Base-by-base conservation (phyloP, 2,113 vertebrate species). In the Puma concolor region DNA sequence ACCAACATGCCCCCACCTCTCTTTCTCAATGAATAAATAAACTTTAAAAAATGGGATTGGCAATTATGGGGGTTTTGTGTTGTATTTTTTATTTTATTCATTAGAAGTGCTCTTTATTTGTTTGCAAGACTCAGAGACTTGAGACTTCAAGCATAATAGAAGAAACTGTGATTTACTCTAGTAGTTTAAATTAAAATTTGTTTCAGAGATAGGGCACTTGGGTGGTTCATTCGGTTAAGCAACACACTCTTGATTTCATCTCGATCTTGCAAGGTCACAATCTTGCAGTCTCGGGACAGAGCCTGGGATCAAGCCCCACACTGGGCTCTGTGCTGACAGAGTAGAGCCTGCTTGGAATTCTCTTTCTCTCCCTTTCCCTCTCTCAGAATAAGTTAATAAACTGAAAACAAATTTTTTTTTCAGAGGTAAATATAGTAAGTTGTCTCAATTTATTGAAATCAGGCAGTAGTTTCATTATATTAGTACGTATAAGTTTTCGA, bases 81-180 rank as follows among this genome's bases (percentile, higher is more conserved):
- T 76, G 25, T 72, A 54, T 66, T 63, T 94, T 87, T 92, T 57
- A 57, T 38, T 87, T 85, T n/a, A 52, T 97, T 88, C 38, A 72
- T 63, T 44, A 87, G 44, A 91, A 63, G 1, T 3, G 67, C 0
- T 82, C 25, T 69, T 85, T 79, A 52, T 88, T 95, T 71, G 33
- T 93, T 72, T 89, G 29, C 6, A 91, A 90, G 79, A 71, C 21
- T 44, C 44, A 97, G 38, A 95, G 44, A n/a, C 52, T 81, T 91
- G 76, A 94, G 29, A 71, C 41, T 85, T 94, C 69, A 95, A 83
- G 17, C 86, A 79, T 80, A 94, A 85, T 31, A 87, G 36, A 91
- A 91, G 19, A 88, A 84, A 94, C 6, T 29, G 11, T 54, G 36
- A 87, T 96, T 93, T 94, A 63, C 76, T 77, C 54, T 4, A 71